Evolutionary conservation across 2,888 invertebrate genomes (phyloP).

Genomic region (Acutogordius australiensis): DNA sequence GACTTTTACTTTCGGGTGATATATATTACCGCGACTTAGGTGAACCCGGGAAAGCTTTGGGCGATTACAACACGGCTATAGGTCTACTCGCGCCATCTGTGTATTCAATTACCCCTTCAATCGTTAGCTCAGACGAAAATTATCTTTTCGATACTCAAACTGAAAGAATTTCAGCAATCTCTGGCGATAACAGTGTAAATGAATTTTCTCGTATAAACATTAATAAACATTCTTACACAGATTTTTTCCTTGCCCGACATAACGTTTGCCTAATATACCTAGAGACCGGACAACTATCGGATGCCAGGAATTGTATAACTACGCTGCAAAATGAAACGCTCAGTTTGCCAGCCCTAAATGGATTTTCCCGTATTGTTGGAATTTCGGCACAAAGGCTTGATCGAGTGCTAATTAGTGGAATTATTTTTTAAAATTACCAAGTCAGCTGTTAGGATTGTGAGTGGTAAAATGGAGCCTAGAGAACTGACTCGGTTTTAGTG

Average conservation of each 20-base stretch:
- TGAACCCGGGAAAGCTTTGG: background rate
- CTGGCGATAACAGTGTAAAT: no score
- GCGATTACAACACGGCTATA: background rate
- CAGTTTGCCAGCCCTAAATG: background rate
- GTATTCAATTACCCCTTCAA: no score
- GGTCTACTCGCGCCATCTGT: background rate
- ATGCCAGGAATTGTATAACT: background rate
- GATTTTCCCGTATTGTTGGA: background rate
- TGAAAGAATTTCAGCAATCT: background rate
- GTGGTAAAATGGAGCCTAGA: no score
- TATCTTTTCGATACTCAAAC: background rate
- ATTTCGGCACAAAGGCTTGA: background rate
- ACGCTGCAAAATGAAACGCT: background rate
- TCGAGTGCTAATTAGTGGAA: no score
- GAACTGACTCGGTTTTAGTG: no score
- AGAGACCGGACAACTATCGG: background rate
- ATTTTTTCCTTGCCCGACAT: background rate
- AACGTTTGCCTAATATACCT: background rate
- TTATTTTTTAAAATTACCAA: no score
- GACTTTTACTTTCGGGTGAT: background rate
- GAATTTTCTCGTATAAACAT: no score
- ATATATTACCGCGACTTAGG: background rate
- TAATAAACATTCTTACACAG: background rate
- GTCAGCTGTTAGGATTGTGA: no score
- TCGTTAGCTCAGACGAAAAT: no score